phyloP scores from a whole-genome alignment of 2,888 invertebrate genomes.

The Mythimna vitellina region DNA sequence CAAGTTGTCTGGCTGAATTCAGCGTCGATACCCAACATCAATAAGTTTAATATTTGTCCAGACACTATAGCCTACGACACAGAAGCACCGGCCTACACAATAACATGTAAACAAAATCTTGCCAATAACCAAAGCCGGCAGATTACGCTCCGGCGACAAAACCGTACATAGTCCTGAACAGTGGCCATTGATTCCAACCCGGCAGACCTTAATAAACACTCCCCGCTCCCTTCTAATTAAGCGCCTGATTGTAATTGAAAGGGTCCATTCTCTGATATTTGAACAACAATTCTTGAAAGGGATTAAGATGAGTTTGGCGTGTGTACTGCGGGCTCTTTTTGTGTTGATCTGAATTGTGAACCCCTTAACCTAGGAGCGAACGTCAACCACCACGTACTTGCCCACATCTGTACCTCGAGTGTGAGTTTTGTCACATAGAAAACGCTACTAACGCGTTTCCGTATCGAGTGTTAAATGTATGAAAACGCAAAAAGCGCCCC shows the following conservation, averaged over 20 bases:
- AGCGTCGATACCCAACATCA: neutral
- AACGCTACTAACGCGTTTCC: no score
- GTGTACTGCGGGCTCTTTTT: constrained; percentile 56
- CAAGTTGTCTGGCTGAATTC: no score
- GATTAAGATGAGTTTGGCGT: constrained; percentile 60
- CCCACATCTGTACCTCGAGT: no score
- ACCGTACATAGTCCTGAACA: constrained; percentile 68
- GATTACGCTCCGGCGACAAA: constrained; percentile 66
- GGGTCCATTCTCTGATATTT: constrained; percentile 78
- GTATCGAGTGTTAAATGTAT: no score
- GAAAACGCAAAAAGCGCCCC: no score
- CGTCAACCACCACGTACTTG: neutral
- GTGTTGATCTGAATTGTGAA: constrained; percentile 32
- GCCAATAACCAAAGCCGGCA: constrained; percentile 54
- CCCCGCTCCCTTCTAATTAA: constrained; percentile 78
- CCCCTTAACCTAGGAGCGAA: constrained; percentile 17
- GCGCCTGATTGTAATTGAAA: constrained; percentile 79
- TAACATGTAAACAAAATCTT: constrained; percentile 48
- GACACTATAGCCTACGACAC: constrained; percentile 4
- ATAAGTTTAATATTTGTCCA: neutral
- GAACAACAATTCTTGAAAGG: constrained; percentile 76
- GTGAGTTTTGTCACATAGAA: no score
- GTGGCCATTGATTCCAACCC: constrained; percentile 72
- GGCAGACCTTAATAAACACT: constrained; percentile 74
- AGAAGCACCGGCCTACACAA: constrained; percentile 13